These are phyloP conservation scores for Perizoma flavofasciatum DNA, from an alignment of 2,888 invertebrate species.

Conservation along the genomic window DNA sequence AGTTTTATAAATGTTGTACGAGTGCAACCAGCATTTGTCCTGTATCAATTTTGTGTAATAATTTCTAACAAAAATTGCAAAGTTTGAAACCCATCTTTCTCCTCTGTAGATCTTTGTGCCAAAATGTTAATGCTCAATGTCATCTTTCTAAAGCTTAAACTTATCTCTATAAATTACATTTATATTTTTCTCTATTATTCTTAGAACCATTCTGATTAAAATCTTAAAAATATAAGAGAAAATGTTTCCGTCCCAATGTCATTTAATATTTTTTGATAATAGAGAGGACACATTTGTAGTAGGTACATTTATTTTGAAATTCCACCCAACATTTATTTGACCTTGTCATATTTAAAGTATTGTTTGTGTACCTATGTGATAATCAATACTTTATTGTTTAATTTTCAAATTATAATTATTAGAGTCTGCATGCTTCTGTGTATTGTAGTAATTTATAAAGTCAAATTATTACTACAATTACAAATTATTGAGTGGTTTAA, in stretches of 20 bases:
- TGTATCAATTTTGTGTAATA: neutral
- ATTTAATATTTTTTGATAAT: constrained; percentile 71
- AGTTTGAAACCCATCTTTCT: constrained; percentile 1
- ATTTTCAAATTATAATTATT: constrained; percentile 38
- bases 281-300: constrained; percentile 46
- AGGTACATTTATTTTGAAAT: constrained; percentile 52
- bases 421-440: constrained; percentile 56
- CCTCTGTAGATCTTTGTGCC: constrained; percentile 33
- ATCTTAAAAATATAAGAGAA: constrained; percentile 50
- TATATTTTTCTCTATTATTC: constrained; percentile 6
- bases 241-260: constrained; percentile 82
- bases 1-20: neutral
- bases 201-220: constrained; percentile 29
- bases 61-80: constrained; percentile 12
- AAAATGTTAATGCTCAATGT: constrained; percentile 39
- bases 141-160: constrained; percentile 34
- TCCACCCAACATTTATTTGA: constrained; percentile 45
- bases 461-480: constrained; percentile 54
- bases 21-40: no score
- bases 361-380: constrained; percentile 44
- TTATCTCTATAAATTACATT: constrained; percentile 26
- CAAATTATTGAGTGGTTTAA: constrained; percentile 52
- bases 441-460: constrained; percentile 46
- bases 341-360: constrained; percentile 51
- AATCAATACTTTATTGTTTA: constrained; percentile 41